Evolutionary conservation across 2,888 invertebrate genomes (phyloP), one percentile per base, ranked within the genome.

Genomic region (Drosophila eohydei): DNA sequence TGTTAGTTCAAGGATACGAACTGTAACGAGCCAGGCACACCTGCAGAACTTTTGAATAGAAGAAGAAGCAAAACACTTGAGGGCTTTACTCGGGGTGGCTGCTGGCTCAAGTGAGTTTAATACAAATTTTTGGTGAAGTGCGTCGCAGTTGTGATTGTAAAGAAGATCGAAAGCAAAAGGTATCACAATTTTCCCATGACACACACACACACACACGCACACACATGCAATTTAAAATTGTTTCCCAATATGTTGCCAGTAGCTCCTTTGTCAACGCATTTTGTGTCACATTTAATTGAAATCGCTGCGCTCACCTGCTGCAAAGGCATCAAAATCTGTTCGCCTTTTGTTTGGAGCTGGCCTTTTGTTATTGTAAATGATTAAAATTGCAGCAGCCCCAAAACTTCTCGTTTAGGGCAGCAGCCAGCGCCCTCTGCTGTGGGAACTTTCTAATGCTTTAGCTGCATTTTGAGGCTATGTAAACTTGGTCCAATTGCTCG

Each of bases 241-340:
- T 83, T 85, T 81, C 74, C 72, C 79, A 80, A 80, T 76, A 73
- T 71, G 79, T 66, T 66, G 78, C 43, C 59, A 71, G 46, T 16
- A 50, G 52, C 64, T 64, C 81, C 68, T 82, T 84, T 84, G 84
- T 84, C 79, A 79, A 55, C 54, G 83, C 58, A 80, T 77, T 85
- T 74, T 87, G 85, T 84, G 86, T 88, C 84, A 85, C 81, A 83
- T 85, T 85, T 83, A 88, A 83, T 85, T 85, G 83, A 84, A 84
- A 83, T 81, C 58, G 78, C 85, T 82, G 71, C 76, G 74, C 76
- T 75, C 88, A 88, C 88, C 88, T 88, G 88, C 84, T 78, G 80
- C 65, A 77, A 78, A 84, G 80, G 81, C 77, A 86, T 88, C 83
- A 88, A 69, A 74, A 70, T 77, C 69, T 43, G 52, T 57, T 34